These are phyloP conservation scores for Melanotus villosus DNA, from an alignment of 2,888 invertebrate genomes.

Conservation along the genomic window DNA sequence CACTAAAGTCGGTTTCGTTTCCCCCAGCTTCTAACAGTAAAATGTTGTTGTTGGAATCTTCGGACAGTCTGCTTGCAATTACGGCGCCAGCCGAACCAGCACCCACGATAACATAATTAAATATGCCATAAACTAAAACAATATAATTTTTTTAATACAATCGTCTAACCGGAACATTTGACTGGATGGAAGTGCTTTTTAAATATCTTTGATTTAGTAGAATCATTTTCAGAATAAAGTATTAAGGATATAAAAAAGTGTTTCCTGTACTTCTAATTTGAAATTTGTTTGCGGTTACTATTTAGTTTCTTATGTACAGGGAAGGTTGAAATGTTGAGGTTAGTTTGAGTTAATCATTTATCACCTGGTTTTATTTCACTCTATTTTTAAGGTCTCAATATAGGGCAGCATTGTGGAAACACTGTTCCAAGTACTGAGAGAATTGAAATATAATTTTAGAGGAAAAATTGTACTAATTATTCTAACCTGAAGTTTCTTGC, in stretches of 20 bases:
- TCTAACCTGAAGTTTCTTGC: neutral
- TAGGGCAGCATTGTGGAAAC: neutral
- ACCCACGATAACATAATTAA: conserved; percentile 79
- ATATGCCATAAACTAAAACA: conserved; percentile 56
- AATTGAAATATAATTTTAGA: neutral
- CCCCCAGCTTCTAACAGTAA: conserved; percentile 77
- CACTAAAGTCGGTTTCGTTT: conserved; percentile 20
- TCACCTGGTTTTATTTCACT: too few species aligned
- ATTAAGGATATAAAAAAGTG: too few species aligned
- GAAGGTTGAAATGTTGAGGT: too few species aligned
- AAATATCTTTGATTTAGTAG: too few species aligned
- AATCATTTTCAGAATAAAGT: too few species aligned
- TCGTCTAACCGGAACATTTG: too few species aligned
- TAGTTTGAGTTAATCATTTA: too few species aligned
- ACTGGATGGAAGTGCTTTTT: too few species aligned
- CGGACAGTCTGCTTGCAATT: conserved; percentile 76
- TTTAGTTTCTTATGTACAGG: too few species aligned
- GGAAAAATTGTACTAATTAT: neutral
- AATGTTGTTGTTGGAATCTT: conserved; percentile 76
- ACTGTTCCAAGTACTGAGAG: too few species aligned
- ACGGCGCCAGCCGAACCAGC: conserved; percentile 78
- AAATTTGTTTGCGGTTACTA: too few species aligned
- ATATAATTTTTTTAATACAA: neutral
- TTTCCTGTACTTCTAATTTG: too few species aligned
- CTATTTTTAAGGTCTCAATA: neutral